Evolutionary conservation across 2,888 invertebrate species (phyloP), one percentile per base, ranked within the genome.

Genomic region (Eupelmus urozonus): DNA sequence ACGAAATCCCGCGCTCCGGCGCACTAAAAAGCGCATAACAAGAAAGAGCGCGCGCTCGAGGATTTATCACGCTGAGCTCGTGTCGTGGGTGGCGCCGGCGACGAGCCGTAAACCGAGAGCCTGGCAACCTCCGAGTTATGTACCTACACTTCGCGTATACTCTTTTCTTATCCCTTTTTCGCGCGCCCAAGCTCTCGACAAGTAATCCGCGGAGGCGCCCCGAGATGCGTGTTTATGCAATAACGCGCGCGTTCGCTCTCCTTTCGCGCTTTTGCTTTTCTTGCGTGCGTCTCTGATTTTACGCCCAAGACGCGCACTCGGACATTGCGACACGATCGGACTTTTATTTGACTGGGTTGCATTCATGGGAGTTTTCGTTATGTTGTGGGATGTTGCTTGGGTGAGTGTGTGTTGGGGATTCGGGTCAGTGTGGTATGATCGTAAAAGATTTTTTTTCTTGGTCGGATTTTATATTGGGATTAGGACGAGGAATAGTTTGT

Each of bases 21-120:
- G n/a, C n/a, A n/a, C n/a, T 16, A 16, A 45, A 45, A 45, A 16
- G 2, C 29, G 51, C 18, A 25, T 34, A 34, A 60, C 20, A 45
- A 59, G 29, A 49, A 60, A 42, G 20, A 45, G 70, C 13, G 2
- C 2, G 5, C 0, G 11, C 16, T 5, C 25, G 40, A 40, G 71
- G 51, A 72, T 72, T 72, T 72, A 72, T 72, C 62, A 53, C 51
- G 20, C 40, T 9, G 62, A 49, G n/a, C 34, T 23, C 27, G 40
- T 67, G n/a, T 60, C 71, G 71, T 72, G 71, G 71, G 71, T 72
- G 71, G 53, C 53, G 51, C 34, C 62, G 60, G 0, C 53, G 57
- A 57, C 20, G 53, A 55, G 40, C 57, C 57, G 57, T 57, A 57
- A 57, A 45, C 69, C 45, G 53, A 66, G 27, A 11, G 0, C 9